phyloP scores from a whole-genome alignment of 92 coral and sea anemone species.

The Plumapathes pennacea region DNA sequence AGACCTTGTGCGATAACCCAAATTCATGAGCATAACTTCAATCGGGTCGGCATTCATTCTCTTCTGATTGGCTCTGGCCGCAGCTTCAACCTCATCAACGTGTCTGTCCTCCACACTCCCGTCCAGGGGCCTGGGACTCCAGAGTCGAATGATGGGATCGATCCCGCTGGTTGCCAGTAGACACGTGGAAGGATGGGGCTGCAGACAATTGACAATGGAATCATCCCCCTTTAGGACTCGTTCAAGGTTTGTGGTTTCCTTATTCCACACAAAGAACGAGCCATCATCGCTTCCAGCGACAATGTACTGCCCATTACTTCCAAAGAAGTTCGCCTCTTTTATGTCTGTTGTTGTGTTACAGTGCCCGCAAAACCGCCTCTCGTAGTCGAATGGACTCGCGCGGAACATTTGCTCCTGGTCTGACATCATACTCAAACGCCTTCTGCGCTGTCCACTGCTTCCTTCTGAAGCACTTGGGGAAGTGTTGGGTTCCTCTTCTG shows the following conservation, averaged over 20 bases:
- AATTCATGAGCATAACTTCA: constrained; percentile 95
- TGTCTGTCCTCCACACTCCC: constrained; percentile 53
- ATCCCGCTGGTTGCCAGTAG: constrained; percentile 98
- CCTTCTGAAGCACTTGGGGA: neutral
- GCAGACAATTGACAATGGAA: constrained; percentile 96
- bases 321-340: constrained; percentile 97
- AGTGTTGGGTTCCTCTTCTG: too few relatives aligned
- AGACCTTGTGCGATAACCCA: constrained; percentile 86
- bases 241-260: constrained; percentile 81
- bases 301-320: constrained; percentile 88
- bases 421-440: constrained; percentile 68
- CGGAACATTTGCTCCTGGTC: constrained; percentile 81
- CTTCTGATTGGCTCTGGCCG: constrained; percentile 90
- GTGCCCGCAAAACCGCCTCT: constrained; percentile 89
- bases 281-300: constrained; percentile 99
- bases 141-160: constrained; percentile 92
- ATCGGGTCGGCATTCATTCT: constrained; percentile 99
- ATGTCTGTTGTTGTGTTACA: constrained; percentile 99
- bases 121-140: constrained; percentile 87
- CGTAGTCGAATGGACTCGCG: constrained; percentile 73
- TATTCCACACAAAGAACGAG: constrained; percentile 92
- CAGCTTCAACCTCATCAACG: constrained; percentile 91
- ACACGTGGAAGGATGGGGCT: constrained; percentile 93
- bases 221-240: constrained; percentile 96
- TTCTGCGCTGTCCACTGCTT: constrained; percentile 43